Percentiles rank a stretch among this genome's conserved stretches.
These are phyloP conservation scores for Agriopis aurantiaria DNA, from an alignment of 2,888 invertebrate species.

Conservation along the genomic window DNA sequence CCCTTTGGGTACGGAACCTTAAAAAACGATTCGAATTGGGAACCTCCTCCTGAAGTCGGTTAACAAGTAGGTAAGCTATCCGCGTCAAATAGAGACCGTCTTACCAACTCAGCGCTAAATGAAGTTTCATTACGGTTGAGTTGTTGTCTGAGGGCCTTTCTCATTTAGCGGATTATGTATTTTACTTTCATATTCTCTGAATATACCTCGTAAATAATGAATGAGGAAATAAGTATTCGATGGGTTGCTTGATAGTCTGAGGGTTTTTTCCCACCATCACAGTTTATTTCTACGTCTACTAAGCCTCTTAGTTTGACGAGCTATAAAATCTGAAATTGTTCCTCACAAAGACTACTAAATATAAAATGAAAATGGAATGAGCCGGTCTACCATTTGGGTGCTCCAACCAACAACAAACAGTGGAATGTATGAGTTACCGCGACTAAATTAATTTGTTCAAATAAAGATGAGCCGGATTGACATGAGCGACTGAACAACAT, in stretches of 20 bases:
- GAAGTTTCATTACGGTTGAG: constrained; percentile 1
- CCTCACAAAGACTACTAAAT: constrained; percentile 1
- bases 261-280: background rate
- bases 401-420: constrained; percentile 9
- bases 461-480: constrained; percentile 14
- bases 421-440: constrained; percentile 4
- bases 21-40: no score
- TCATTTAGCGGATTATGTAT: no score
- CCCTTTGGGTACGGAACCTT: no score
- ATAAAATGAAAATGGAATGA: constrained; percentile 13
- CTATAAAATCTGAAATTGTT: constrained; percentile 14
- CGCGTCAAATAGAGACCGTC: background rate
- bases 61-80: background rate
- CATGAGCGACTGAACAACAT: constrained; percentile 15
- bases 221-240: background rate
- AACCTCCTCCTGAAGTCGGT: background rate
- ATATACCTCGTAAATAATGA: background rate
- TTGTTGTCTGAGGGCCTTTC: background rate
- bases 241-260: background rate
- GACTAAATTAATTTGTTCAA: constrained; percentile 21
- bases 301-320: constrained; percentile 7
- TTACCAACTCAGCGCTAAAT: background rate
- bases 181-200: background rate
- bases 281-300: background rate
- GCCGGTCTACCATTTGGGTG: background rate